Evolutionary conservation across 2,888 invertebrate genomes (phyloP).

Genomic region (Conomelus anceps): DNA sequence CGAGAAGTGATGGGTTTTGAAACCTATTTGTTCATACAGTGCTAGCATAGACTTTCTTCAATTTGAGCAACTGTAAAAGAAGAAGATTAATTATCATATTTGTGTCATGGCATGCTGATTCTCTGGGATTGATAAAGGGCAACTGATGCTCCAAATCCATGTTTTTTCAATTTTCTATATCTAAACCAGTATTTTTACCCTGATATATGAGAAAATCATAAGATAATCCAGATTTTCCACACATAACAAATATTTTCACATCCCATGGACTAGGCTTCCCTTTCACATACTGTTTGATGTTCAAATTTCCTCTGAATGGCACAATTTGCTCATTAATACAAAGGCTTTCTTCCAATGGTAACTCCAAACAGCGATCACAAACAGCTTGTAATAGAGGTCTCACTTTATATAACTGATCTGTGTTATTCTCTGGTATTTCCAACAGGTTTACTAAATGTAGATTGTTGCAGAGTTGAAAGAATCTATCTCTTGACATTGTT

Average conservation of each 20-base stretch:
- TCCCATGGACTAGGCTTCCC: constrained; percentile 32
- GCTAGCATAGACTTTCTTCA: not conserved
- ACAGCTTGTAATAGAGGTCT: constrained; percentile 20
- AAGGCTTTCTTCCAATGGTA: constrained; percentile 7
- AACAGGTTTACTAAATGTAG: not conserved
- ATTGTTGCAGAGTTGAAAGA: not conserved
- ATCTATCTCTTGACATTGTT: not conserved
- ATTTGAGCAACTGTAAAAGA: not conserved
- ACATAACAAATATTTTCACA: constrained; percentile 31
- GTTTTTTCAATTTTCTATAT: not conserved
- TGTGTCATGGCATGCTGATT: not conserved
- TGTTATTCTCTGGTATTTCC: not conserved
- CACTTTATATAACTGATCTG: constrained; percentile 14
- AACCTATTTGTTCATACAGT: constrained; percentile 5
- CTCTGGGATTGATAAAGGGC: not conserved
- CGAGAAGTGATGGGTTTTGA: constrained; percentile 3
- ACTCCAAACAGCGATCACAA: constrained; percentile 3
- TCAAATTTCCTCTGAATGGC: constrained; percentile 32
- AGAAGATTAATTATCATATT: constrained; percentile 20
- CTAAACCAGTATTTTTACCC: not conserved
- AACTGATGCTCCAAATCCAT: constrained; percentile 14
- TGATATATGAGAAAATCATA: constrained; percentile 32
- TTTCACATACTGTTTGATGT: constrained; percentile 32
- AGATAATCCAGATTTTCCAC: constrained; percentile 28
- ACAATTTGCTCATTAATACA: constrained; percentile 26